Evolutionary conservation across 2,797 vertebrate genomes (phyloP).

Genomic region (Esox masquinongy): DNA sequence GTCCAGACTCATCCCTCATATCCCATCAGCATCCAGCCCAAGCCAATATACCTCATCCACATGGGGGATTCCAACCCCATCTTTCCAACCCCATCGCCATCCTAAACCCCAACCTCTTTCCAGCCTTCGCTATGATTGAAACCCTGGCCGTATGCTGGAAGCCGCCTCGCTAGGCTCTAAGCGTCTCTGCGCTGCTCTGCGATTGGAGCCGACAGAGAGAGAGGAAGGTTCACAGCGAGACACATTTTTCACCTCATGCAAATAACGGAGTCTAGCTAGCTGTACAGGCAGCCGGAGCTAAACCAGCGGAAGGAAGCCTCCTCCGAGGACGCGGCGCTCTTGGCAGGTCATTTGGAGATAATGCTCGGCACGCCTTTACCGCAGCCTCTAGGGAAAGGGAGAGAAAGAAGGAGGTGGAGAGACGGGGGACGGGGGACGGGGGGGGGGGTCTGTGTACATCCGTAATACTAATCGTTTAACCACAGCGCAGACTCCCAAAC

Average conservation of each 20-base stretch:
- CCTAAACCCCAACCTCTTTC: background rate
- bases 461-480: background rate
- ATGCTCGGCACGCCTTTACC: background rate
- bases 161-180: background rate
- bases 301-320: conserved; percentile 2
- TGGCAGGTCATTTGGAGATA: conserved; percentile 4
- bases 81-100: background rate
- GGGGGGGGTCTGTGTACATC: background rate
- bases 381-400: background rate
- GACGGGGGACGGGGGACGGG: background rate
- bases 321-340: background rate
- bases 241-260: background rate
- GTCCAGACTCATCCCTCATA: no score
- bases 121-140: background rate
- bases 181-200: background rate
- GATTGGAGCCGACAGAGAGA: background rate
- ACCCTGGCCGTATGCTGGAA: background rate
- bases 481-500: conserved; percentile 1
- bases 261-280: background rate
- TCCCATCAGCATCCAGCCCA: background rate
- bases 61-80: background rate
- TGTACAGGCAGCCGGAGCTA: background rate
- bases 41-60: background rate
- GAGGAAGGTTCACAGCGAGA: background rate
- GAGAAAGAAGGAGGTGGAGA: background rate